phyloP scores from a whole-genome alignment of 37 sponge, comb jelly and placozoan species.

The Halichondria panicea region DNA sequence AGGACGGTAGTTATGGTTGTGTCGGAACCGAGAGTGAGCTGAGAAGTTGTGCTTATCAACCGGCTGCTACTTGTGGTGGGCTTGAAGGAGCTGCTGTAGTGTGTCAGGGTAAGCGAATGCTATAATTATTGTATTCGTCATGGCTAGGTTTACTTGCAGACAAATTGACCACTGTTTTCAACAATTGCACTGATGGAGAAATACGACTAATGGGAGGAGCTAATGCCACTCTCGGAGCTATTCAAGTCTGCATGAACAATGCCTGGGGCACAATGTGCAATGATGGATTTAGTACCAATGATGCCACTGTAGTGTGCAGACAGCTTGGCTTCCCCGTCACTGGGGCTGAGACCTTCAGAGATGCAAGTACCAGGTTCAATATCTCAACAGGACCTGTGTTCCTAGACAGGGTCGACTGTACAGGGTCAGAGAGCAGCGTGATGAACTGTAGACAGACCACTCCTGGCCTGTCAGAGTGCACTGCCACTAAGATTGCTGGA shows the following conservation, averaged over 20 bases:
- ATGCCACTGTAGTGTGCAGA: conserved; percentile 30
- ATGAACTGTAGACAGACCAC: conserved; percentile 3
- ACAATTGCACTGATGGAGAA: conserved; percentile 28
- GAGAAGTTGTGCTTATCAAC: too few relatives aligned
- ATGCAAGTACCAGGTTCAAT: too few relatives aligned
- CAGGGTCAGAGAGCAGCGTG: conserved; percentile 1
- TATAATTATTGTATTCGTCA: too few relatives aligned
- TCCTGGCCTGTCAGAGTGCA: conserved; percentile 9
- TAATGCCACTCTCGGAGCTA: background rate
- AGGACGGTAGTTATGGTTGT: too few relatives aligned
- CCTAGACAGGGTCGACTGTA: conserved; percentile 7
- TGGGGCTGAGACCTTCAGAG: too few relatives aligned
- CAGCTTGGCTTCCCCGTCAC: conserved; percentile 18
- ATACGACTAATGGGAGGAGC: conserved; percentile 25
- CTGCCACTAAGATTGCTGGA: conserved; percentile 20
- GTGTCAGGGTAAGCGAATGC: too few relatives aligned
- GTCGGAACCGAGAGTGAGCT: too few relatives aligned
- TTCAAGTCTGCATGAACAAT: conserved; percentile 37
- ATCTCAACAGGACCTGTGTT: too few relatives aligned
- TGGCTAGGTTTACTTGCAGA: too few relatives aligned
- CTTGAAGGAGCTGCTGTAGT: too few relatives aligned
- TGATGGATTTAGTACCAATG: conserved; percentile 10
- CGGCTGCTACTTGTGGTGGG: too few relatives aligned
- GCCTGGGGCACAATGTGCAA: conserved; percentile 44
- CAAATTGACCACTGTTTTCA: too few relatives aligned